These are phyloP conservation scores for Amphiprion ocellaris DNA, from an alignment of 2,113 vertebrate species.

Conservation along the genomic window DNA sequence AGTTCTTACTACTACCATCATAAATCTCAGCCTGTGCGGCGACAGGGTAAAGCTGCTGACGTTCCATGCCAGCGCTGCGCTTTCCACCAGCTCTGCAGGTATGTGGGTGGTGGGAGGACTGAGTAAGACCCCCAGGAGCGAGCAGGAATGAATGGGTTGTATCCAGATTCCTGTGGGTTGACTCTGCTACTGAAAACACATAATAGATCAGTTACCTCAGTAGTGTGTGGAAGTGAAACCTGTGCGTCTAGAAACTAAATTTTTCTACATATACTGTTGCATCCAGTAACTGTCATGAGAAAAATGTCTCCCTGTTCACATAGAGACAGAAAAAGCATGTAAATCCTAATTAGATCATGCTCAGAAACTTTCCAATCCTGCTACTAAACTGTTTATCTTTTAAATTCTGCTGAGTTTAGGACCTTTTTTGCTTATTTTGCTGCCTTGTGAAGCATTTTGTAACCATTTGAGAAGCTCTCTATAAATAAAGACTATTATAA, in stretches of 20 bases:
- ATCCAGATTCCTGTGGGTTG: constrained; percentile 38
- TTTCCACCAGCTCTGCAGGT: constrained; percentile 48
- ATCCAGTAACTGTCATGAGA: neutral
- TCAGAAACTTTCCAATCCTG: neutral
- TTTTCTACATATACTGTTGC: too few species aligned
- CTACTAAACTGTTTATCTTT: neutral
- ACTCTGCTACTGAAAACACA: constrained; percentile 38
- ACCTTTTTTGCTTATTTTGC: too few species aligned
- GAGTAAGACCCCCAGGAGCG: constrained; percentile 23
- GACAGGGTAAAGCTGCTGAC: constrained; percentile 42
- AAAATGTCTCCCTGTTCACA: constrained; percentile 25
- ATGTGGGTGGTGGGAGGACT: constrained; percentile 25
- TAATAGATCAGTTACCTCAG: constrained; percentile 13
- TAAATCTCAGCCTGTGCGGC: constrained; percentile 58
- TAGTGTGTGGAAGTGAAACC: too few species aligned
- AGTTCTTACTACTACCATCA: constrained; percentile 30
- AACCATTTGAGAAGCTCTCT: too few species aligned
- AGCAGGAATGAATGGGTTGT: constrained; percentile 41
- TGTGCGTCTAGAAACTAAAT: too few species aligned
- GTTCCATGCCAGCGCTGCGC: constrained; percentile 37
- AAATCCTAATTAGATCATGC: neutral
- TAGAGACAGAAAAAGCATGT: neutral
- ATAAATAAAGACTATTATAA: too few species aligned
- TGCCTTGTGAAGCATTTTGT: too few species aligned
- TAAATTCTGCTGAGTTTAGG: too few species aligned